A percentile compares a stretch with the other conserved stretches of the same genome.
Conservation (phyloP, 2,888 invertebrate genomes). For the Tanytarsus gracilentus region DNA sequence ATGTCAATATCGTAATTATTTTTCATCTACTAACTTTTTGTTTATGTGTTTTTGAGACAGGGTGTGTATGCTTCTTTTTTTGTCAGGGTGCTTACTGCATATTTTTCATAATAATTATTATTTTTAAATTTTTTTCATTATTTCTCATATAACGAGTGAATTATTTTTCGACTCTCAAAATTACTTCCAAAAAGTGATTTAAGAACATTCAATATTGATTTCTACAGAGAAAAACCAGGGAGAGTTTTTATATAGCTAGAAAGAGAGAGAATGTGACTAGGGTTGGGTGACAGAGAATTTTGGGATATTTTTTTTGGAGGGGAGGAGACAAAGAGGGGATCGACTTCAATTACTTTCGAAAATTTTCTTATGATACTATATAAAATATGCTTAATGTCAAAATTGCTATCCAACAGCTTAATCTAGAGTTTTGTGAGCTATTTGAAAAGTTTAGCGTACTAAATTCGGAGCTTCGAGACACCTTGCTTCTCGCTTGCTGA, state of each 20-base stretch:
- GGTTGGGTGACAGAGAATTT: too few species aligned
- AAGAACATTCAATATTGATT: conserved; percentile 6
- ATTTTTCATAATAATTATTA: too few species aligned
- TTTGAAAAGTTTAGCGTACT: conserved; percentile 5
- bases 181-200: neutral
- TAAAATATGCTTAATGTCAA: conserved; percentile 14
- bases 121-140: too few species aligned
- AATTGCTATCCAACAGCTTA: conserved; percentile 15
- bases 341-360: neutral
- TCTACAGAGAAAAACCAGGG: neutral
- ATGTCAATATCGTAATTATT: neutral
- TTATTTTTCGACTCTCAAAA: neutral
- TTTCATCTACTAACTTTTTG: neutral
- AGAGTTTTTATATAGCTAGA: too few species aligned
- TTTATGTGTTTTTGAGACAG: too few species aligned
- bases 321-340: too few species aligned
- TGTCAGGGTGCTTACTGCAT: too few species aligned
- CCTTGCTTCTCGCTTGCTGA: conserved; percentile 13
- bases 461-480: conserved; percentile 11
- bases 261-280: too few species aligned
- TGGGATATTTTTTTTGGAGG: too few species aligned
- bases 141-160: neutral
- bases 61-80: too few species aligned
- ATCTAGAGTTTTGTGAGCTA: conserved; percentile 1
- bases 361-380: neutral